A percentile compares a stretch with the other conserved stretches of the same genome.
Evolutionary conservation across 2,888 invertebrate species (phyloP).

Genomic region (Luffia ferchaultella): DNA sequence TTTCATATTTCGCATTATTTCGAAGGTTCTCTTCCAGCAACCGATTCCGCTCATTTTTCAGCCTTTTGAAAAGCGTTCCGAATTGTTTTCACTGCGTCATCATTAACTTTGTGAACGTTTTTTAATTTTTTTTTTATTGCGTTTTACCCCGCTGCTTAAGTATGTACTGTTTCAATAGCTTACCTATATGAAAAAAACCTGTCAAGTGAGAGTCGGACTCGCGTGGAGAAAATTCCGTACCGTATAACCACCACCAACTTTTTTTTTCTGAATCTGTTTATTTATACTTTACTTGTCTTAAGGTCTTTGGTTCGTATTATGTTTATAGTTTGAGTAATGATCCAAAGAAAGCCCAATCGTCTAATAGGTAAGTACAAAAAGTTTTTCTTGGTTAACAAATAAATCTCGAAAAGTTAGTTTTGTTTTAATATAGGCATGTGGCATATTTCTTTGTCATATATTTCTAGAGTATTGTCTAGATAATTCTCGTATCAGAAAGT

Average conservation of each 20-base stretch:
- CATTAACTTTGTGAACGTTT: constrained; percentile 42
- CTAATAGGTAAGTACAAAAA: too few relatives aligned
- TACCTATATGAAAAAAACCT: too few relatives aligned
- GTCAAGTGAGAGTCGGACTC: too few relatives aligned
- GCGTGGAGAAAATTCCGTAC: too few relatives aligned
- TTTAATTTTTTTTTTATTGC: constrained; percentile 10
- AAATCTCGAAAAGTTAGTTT: too few relatives aligned
- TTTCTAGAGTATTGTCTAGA: neutral
- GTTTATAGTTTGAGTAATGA: too few relatives aligned
- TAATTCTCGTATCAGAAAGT: neutral
- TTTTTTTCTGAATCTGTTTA: too few relatives aligned
- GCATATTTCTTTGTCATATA: neutral
- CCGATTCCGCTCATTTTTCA: constrained; percentile 56
- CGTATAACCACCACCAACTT: too few relatives aligned
- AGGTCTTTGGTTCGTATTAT: too few relatives aligned
- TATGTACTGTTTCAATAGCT: neutral
- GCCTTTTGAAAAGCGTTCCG: constrained; percentile 42
- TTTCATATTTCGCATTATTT: constrained; percentile 49
- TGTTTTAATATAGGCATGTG: neutral
- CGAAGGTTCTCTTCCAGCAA: constrained; percentile 48
- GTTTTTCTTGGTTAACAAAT: too few relatives aligned
- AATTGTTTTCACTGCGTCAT: constrained; percentile 50
- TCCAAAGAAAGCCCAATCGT: too few relatives aligned
- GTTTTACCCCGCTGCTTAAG: constrained; percentile 9
- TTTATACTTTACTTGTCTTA: too few relatives aligned